Evolutionary conservation across 2,888 invertebrate species (phyloP).

Genomic region (Napeogenes inachia): DNA sequence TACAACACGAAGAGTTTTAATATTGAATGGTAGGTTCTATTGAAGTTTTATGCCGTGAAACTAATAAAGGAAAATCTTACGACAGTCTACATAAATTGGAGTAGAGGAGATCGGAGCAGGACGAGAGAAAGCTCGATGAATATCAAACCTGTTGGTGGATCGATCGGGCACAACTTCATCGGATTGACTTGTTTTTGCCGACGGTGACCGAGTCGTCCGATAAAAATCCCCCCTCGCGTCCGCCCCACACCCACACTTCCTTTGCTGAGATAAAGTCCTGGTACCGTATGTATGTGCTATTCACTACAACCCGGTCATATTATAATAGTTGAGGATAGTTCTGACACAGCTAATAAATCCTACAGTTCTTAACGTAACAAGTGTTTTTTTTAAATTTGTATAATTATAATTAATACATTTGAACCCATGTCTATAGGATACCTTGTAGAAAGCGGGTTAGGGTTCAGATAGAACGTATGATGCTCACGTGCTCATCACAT

Average conservation of each 20-base stretch:
- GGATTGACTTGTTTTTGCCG: conserved; percentile 23
- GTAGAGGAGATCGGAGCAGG: conserved; percentile 11
- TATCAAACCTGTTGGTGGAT: conserved; percentile 17
- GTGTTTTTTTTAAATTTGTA: no score
- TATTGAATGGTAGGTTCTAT: not conserved
- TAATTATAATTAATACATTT: no score
- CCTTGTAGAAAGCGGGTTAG: not conserved
- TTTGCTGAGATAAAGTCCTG: conserved; percentile 17
- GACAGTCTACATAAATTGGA: conserved; percentile 10
- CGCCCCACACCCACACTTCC: conserved; percentile 6
- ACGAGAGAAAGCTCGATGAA: conserved; percentile 17
- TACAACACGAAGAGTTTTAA: not conserved
- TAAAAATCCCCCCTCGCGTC: conserved; percentile 4
- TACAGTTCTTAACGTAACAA: no score
- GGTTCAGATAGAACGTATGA: conserved; percentile 10
- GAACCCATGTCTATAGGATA: no score
- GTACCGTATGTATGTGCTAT: conserved; percentile 1
- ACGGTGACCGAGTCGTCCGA: conserved; percentile 17
- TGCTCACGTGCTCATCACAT: conserved; percentile 12
- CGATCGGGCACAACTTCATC: conserved; percentile 11
- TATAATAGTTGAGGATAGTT: not conserved
- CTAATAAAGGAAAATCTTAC: not conserved
- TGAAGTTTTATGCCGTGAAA: not conserved
- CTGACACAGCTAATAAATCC: not conserved
- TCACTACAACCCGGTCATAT: not conserved